Evolutionary conservation across 2,888 invertebrate species (phyloP), one percentile per base, ranked within the genome.

Genomic region (Amblyjoppa proteus): DNA sequence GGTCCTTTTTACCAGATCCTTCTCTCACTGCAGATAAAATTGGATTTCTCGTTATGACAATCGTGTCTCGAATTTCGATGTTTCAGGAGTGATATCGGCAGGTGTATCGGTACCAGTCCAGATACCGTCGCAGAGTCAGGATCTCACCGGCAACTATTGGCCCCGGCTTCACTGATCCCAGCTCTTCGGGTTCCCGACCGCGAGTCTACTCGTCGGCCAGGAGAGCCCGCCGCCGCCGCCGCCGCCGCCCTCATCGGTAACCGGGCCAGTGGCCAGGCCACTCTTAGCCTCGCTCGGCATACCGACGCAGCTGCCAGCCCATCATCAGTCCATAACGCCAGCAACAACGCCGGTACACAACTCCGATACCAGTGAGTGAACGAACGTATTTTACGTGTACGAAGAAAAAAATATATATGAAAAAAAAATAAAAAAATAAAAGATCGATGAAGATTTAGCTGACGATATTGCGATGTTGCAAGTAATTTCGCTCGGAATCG

Each of bases 151-250:
- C 86, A 98, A 97, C 95, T 98, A 98, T 95, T 98, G 98, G 98
- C 97, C 98, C 53, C 95, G 98, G 94, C 96, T 98, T 94, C 98
- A 97, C 97, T 97, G 98, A 98, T 98, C 97, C 95, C 97, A 97
- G 96, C 97, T 97, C 92, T 97, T 97, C 96, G 97, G 97, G 96
- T 97, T 97, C 95, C 96, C 97, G 93, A 96, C 97, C 95, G 96
- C 95, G 94, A 95, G 97, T 94, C 95, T 97, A 85, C 96, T 97
- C 94, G 96, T 94, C 88, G 93, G 94, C 89, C 94, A 94, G 93
- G 94, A 94, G 93, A 94, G 93, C 94, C 94, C 94, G 92, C 95
- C 94, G 94, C 95, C 93, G 95, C 45, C 41, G 94, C 94, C 94
- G 92, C 95, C 94, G 94, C 94, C 92, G 89, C 95, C 91, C 94